A percentile compares a stretch with the other conserved stretches of the same genome.
Evolutionary conservation across 2,113 vertebrate genomes (phyloP).

Genomic region (Erinaceus europaeus): DNA sequence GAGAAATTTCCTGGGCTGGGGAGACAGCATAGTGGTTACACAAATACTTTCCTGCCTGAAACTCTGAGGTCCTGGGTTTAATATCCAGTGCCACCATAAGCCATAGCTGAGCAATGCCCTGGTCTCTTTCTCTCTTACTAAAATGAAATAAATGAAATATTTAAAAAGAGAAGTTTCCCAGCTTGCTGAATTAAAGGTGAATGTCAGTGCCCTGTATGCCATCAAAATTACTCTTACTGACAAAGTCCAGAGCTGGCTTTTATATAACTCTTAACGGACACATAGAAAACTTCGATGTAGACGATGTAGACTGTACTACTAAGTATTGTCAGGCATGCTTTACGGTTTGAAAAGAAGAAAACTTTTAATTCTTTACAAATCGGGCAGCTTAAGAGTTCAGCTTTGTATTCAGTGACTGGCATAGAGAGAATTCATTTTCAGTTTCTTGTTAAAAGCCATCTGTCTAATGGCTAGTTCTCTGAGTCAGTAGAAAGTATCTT

Average conservation of each 20-base stretch:
- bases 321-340: slow-evolving; percentile 36
- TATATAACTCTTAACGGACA: slow-evolving; percentile 3
- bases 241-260: slow-evolving; percentile 31
- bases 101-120: too few relatives aligned
- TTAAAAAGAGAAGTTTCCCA: slow-evolving; percentile 14
- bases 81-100: too few relatives aligned
- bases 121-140: too few relatives aligned
- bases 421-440: slow-evolving; percentile 39
- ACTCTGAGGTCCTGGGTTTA: too few relatives aligned
- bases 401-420: slow-evolving; percentile 12
- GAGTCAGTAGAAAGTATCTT: slow-evolving; percentile 42
- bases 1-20: too few relatives aligned
- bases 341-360: slow-evolving; percentile 47
- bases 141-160: too few relatives aligned
- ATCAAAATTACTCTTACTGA: background rate
- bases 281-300: slow-evolving; percentile 31
- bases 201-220: background rate
- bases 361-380: slow-evolving; percentile 62
- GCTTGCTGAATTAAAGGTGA: background rate
- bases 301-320: background rate
- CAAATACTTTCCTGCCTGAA: too few relatives aligned
- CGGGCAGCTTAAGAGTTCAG: slow-evolving; percentile 55
- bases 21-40: too few relatives aligned
- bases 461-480: slow-evolving; percentile 9
- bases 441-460: slow-evolving; percentile 45